These are phyloP conservation scores for Lindbergichthys nudifrons DNA, from an alignment of 2,797 vertebrate genomes.

Conservation along the genomic window DNA sequence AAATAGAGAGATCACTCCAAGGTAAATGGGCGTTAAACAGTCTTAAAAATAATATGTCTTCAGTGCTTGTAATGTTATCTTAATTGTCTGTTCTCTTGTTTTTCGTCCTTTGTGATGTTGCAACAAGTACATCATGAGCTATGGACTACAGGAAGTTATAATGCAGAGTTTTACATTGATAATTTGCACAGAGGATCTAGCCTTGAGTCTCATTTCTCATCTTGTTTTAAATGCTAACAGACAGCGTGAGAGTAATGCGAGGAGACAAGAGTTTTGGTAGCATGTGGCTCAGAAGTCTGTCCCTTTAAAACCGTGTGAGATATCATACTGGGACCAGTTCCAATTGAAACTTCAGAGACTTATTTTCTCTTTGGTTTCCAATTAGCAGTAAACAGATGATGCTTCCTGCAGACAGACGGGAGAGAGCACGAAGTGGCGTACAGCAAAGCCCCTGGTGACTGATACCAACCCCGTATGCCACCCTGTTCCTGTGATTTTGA, in stretches of 20 bases:
- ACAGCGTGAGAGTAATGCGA: slow-evolving; percentile 49
- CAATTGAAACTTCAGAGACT: slow-evolving; percentile 76
- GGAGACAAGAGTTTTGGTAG: slow-evolving; percentile 58
- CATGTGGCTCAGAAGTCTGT: slow-evolving; percentile 67
- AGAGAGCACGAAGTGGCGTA: slow-evolving; percentile 34
- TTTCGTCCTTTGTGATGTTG: too few species aligned
- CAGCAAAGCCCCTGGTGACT: slow-evolving; percentile 60
- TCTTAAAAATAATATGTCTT: too few species aligned
- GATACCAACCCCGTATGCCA: slow-evolving; percentile 62
- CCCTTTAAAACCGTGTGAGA: slow-evolving; percentile 66
- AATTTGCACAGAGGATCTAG: slow-evolving; percentile 24
- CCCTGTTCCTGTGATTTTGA: slow-evolving; percentile 59
- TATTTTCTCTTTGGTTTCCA: slow-evolving; percentile 77
- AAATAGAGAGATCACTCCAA: too few species aligned
- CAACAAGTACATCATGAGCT: slow-evolving; percentile 8
- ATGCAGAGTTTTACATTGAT: slow-evolving; percentile 6
- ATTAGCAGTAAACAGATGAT: slow-evolving; percentile 75
- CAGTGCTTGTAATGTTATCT: too few species aligned
- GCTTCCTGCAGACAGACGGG: slow-evolving; percentile 68
- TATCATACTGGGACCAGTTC: slow-evolving; percentile 71
- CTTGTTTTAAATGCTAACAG: slow-evolving; percentile 25
- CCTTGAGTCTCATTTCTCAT: slow-evolving; percentile 9
- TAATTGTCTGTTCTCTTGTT: too few species aligned
- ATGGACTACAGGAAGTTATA: neutral
- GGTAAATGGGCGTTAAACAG: too few species aligned